Percentiles rank a stretch among this genome's conserved stretches.
phyloP scores from a whole-genome alignment of 2,113 vertebrate genomes.

The Cryptoleucopteryx plumbea region DNA sequence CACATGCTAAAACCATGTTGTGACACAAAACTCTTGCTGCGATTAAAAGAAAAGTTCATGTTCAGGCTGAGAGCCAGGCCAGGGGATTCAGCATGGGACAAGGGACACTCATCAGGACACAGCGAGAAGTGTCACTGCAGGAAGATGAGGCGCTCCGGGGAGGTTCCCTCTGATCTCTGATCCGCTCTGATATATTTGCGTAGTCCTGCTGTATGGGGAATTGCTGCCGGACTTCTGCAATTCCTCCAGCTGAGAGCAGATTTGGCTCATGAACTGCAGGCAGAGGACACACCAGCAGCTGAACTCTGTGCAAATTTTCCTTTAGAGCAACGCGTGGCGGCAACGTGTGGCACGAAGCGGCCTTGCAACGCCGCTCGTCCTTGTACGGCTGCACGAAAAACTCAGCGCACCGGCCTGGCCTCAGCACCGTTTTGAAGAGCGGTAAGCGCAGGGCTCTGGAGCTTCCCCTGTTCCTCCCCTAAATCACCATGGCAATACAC shows the following conservation, averaged over 20 bases:
- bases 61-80: not conserved
- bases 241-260: not conserved
- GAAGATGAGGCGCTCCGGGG: not conserved
- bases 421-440: not conserved
- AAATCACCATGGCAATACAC: not conserved
- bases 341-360: fast-evolving
- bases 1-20: not conserved
- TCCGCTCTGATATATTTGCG: not conserved
- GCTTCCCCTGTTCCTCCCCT: not conserved
- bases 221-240: fast-evolving
- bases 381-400: fast-evolving
- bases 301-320: not conserved
- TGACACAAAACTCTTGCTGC: not conserved
- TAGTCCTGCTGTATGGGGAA: not conserved
- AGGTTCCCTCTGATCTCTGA: not conserved
- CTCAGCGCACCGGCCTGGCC: not conserved
- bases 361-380: not conserved
- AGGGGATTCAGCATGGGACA: not conserved
- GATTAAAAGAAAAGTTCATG: not conserved
- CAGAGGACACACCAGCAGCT: not conserved
- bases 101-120: not conserved
- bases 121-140: fast-evolving
- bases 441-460: not conserved
- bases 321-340: not conserved
- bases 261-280: not conserved